A percentile compares a stretch with the other conserved stretches of the same genome.
Evolutionary conservation across 2,113 vertebrate genomes (phyloP).

Genomic region (Andinoacara biseriatus): DNA sequence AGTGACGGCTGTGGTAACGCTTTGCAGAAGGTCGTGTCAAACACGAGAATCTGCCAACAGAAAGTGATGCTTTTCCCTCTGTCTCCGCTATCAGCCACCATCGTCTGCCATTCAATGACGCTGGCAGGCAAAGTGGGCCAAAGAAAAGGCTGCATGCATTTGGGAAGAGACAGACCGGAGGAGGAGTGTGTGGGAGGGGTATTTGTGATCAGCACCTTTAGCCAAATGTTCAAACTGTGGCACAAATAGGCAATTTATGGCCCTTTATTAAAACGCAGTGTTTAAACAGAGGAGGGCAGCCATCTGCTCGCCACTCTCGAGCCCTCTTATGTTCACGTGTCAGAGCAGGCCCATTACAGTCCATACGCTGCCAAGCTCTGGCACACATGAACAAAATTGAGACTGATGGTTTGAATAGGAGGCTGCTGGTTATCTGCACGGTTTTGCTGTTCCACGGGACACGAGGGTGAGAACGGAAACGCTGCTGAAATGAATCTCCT

Average conservation of each 20-base stretch:
- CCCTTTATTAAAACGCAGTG: constrained; percentile 50
- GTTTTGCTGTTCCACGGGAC: background rate
- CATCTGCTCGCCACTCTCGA: constrained; percentile 52
- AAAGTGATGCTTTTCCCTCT: background rate
- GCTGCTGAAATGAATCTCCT: background rate
- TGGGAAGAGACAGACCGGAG: background rate
- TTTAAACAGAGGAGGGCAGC: constrained; percentile 42
- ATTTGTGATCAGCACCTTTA: constrained; percentile 42
- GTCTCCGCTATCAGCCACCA: background rate
- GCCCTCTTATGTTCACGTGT: constrained; percentile 50
- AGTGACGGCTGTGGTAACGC: background rate
- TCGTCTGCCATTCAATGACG: background rate
- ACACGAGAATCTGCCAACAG: background rate
- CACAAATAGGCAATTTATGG: constrained; percentile 47
- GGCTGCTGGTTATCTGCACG: constrained; percentile 15
- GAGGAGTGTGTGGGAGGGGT: constrained; percentile 2
- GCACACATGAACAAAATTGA: background rate
- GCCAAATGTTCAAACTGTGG: constrained; percentile 52
- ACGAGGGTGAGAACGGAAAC: rapidly evolving
- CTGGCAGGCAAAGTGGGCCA: background rate
- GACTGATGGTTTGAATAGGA: constrained; percentile 21
- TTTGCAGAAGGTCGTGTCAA: constrained; percentile 37
- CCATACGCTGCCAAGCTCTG: constrained; percentile 10
- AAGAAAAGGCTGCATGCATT: constrained; percentile 27
- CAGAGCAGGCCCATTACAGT: constrained; percentile 26